Base-by-base conservation (phyloP, 2,888 invertebrate species). In the Bellardia pandia region DNA sequence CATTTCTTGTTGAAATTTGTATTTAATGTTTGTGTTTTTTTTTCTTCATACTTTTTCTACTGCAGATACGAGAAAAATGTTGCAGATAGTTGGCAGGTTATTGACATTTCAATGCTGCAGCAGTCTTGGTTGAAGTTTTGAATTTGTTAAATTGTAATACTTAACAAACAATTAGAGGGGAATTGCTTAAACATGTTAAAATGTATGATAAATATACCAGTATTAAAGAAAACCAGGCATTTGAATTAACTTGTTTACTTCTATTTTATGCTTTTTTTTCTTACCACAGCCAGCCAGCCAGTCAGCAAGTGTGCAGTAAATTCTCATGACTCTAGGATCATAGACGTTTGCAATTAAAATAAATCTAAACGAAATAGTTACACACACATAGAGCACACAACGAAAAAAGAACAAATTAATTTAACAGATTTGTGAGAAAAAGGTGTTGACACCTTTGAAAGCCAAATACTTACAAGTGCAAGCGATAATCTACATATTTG, bases 391-490 rank as follows among this genome's bases (percentile, higher is more conserved):
- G n/a, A 64, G 1, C 23, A 23, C 23, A 23, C 23, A 30, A 51
- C 14, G 51, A 72, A 60, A 85, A 83, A 75, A 58, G 64, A 85
- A 87, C 87, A 87, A 87, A 87, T 87, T 87, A 87, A 87, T 85
- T 87, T 85, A 87, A 87, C 87, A 85, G 87, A 85, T 87, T 85
- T 87, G 81, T 78, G 77, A 85, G 87, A 78, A 87, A 87, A 78
- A 85, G 85, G 87, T 87, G 87, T 87, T 87, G 87, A 85, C 87
- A 87, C 85, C 87, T 87, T 64, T 71, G 81, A 78, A 85, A 85
- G 81, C 48, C 68, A 78, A 82, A 83, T 87, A 87, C 45, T 77
- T 83, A 77, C 81, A 87, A 87, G 87, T 85, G 87, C 85, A 72
- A 56, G 64, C 85, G 87, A 87, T 87, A 87, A 87, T 87, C 87